Conservation (phyloP, 1,140 invertebrate genomes). For the Trachymyrmex septentrionalis region DNA sequence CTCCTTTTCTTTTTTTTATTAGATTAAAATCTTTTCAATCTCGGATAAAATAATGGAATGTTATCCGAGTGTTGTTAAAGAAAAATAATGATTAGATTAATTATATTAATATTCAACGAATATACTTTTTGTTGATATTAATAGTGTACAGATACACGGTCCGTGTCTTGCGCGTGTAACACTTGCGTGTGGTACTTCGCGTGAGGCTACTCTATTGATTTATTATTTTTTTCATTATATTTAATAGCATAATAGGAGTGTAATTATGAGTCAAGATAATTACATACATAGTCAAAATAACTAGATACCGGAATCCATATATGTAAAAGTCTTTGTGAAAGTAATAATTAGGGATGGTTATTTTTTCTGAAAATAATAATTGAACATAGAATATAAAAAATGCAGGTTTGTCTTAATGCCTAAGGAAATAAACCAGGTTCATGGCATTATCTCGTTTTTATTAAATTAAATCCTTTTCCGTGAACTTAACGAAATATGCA, state of each 20-base stretch:
- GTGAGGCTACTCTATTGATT: neutral
- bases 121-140: neutral
- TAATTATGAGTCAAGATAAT: slow-evolving; percentile 32
- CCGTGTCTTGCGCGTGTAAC: too few relatives aligned
- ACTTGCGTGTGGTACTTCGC: too few relatives aligned
- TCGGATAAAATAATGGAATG: neutral
- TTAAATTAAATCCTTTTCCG: slow-evolving; percentile 24
- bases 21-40: neutral
- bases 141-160: neutral
- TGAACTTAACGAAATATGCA: neutral
- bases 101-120: slow-evolving; percentile 13
- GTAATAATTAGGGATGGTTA: slow-evolving; percentile 38
- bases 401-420: slow-evolving; percentile 22
- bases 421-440: slow-evolving; percentile 45
- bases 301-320: slow-evolving; percentile 7
- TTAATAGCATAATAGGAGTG: neutral
- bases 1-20: neutral
- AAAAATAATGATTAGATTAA: neutral
- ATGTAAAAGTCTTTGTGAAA: slow-evolving; percentile 42
- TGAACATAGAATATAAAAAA: slow-evolving; percentile 3
- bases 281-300: neutral
- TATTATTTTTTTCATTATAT: slow-evolving; percentile 10
- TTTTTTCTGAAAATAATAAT: slow-evolving; percentile 20
- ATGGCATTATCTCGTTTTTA: slow-evolving; percentile 22
- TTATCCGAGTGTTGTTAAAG: neutral